Conservation (phyloP, 1,140 invertebrate species). For the Drosophila fuyamai region DNA sequence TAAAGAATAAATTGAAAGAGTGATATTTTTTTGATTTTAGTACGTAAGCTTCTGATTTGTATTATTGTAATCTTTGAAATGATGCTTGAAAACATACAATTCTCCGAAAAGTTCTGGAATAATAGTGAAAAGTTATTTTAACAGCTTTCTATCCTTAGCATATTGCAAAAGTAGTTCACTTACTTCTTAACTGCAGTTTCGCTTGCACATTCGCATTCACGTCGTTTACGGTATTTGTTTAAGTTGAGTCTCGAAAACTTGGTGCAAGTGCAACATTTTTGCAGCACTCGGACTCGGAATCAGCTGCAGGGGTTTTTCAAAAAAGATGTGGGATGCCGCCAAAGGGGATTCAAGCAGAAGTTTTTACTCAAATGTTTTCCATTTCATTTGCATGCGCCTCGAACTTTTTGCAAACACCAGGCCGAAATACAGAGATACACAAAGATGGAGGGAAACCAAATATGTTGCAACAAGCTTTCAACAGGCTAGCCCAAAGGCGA, state of each 20-base stretch:
- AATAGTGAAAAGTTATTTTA: background rate
- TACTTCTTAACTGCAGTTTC: constrained; percentile 11
- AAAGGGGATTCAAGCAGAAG: constrained; percentile 5
- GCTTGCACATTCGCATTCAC: background rate
- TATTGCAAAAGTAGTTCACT: constrained; percentile 49
- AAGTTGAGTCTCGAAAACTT: constrained; percentile 64
- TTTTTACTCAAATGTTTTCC: constrained; percentile 74
- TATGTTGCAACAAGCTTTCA: constrained; percentile 67
- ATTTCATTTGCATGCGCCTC: constrained; percentile 74
- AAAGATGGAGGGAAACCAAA: constrained; percentile 36
- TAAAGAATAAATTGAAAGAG: too few relatives aligned
- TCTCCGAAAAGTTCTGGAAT: too few relatives aligned
- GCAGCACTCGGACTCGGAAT: constrained; percentile 4
- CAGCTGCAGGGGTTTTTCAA: constrained; percentile 12
- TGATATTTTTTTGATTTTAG: too few relatives aligned
- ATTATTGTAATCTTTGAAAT: too few relatives aligned
- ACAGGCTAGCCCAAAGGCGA: constrained; percentile 11
- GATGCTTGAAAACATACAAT: too few relatives aligned
- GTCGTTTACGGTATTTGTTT: constrained; percentile 53
- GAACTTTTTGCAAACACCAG: constrained; percentile 54
- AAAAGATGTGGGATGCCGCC: constrained; percentile 8
- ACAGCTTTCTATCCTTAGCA: constrained; percentile 3
- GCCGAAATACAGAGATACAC: constrained; percentile 11
- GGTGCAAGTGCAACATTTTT: constrained; percentile 47
- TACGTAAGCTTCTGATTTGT: too few relatives aligned